phyloP scores from a whole-genome alignment of 35 echinoderm and acorn worm species.

The Lytechinus variegatus region DNA sequence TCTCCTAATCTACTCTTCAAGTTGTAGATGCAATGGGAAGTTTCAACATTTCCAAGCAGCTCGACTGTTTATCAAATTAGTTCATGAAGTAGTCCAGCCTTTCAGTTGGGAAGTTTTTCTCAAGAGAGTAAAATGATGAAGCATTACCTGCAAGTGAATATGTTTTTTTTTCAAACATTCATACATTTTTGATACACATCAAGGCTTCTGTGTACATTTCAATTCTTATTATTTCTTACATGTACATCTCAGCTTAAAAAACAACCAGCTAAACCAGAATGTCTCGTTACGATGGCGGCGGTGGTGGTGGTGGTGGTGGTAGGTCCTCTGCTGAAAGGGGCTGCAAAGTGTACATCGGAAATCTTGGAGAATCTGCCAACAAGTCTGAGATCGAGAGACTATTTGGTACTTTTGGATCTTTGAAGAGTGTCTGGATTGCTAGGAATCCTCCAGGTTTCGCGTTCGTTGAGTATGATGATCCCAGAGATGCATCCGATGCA shows the following conservation, averaged over 20 bases:
- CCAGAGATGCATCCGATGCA: conserved; percentile 66
- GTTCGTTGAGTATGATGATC: conserved; percentile 73
- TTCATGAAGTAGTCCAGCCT: no score
- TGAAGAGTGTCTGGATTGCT: conserved; percentile 75
- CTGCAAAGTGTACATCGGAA: conserved; percentile 78
- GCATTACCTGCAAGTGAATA: no score
- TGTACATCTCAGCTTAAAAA: neutral
- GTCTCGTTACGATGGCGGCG: neutral
- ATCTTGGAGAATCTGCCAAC: conserved; percentile 58
- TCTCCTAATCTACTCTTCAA: no score
- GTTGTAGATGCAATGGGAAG: no score
- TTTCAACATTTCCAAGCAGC: no score
- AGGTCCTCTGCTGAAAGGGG: neutral
- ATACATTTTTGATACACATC: no score
- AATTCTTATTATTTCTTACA: neutral
- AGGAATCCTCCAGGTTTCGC: conserved; percentile 79
- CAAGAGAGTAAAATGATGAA: no score
- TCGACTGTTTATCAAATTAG: no score
- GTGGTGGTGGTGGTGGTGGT: neutral
- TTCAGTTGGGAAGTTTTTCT: no score
- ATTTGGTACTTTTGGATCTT: conserved; percentile 61
- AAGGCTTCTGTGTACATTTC: no score
- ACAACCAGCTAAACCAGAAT: neutral
- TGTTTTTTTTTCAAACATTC: no score
- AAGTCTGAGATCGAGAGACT: conserved; percentile 53